These are phyloP conservation scores for Sebastes diploproa DNA, from an alignment of 2,797 vertebrate genomes.

Conservation along the genomic window DNA sequence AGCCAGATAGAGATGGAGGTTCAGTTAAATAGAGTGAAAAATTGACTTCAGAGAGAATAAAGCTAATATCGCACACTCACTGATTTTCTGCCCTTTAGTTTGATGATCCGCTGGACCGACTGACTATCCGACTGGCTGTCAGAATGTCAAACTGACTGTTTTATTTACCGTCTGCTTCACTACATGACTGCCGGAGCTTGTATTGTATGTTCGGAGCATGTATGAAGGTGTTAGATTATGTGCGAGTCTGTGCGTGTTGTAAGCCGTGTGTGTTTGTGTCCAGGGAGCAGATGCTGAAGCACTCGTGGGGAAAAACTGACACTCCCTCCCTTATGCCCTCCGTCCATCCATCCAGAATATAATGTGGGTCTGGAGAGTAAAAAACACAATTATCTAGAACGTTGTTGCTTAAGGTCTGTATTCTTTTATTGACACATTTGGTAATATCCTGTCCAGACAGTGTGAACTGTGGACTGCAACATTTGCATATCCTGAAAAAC, in stretches of 20 bases:
- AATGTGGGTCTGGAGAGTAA: neutral
- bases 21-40: conserved; percentile 61
- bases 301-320: conserved; percentile 26
- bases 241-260: neutral
- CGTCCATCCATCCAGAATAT: conserved; percentile 6
- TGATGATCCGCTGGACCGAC: conserved; percentile 23
- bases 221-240: conserved; percentile 10
- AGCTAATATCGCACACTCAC: conserved; percentile 38
- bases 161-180: conserved; percentile 1
- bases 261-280: conserved; percentile 3
- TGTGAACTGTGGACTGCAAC: neutral
- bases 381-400: neutral
- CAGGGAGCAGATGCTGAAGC: conserved; percentile 40
- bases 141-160: neutral
- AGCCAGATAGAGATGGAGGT: conserved; percentile 31
- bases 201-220: conserved; percentile 15
- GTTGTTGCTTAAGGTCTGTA: neutral
- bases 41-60: conserved; percentile 41
- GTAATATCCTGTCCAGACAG: neutral
- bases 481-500: neutral
- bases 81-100: conserved; percentile 27
- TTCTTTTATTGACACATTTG: neutral
- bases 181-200: neutral
- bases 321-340: conserved; percentile 19
- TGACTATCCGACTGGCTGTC: neutral